Base-by-base conservation (phyloP, 92 coral and sea anemone species). In the Plumapathes pennacea region DNA sequence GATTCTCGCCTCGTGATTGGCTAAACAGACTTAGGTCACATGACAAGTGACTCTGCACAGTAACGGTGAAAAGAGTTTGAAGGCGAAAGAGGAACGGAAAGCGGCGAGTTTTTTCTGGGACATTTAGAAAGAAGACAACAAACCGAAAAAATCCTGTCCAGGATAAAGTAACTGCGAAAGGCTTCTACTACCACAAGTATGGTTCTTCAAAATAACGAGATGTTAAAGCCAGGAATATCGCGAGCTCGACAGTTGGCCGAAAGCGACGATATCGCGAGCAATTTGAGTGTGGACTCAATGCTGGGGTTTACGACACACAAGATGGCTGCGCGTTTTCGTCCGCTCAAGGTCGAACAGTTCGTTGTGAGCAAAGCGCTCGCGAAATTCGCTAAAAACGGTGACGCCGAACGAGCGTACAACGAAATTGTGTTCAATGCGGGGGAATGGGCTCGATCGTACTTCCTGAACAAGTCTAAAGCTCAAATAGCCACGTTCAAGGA, bases 301-400 rank as follows among this genome's bases (percentile, higher is more conserved):
- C 76, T 92, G 4, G 80, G 88, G 14, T 92, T 92, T 60, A 74
- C 80, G 5, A 92, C 98, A 21, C 98, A 92, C 63, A 92, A 92
- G 65, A 92, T 92, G 98, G 95, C 92, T 41, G 92, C 92, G 37
- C 62, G 98, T 17, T 92, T 88, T 52, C 90, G 98, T 20, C 98
- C 98, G 14, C 53, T 92, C 10, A 92, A 92, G 67, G 74, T 89
- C 44, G 85, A 88, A 38, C 81, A 64, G 44, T 60, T 49, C 23
- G 62, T 81, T 11, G 88, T 92, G 14, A 84, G 38, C 57, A 68
- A 62, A 47, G 87, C 88, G 45, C 49, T 92, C 32, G 68, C 60
- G 36, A 72, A 88, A 58, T 85, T 74, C 47, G 67, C 32, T 11
- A 32, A 44, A 51, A 86, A 76, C 46, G 87, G 89, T 1, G 82